Evolutionary conservation across 2,113 vertebrate genomes (phyloP), one percentile per base, ranked within the genome.

Genomic region (Trichechus manatus): DNA sequence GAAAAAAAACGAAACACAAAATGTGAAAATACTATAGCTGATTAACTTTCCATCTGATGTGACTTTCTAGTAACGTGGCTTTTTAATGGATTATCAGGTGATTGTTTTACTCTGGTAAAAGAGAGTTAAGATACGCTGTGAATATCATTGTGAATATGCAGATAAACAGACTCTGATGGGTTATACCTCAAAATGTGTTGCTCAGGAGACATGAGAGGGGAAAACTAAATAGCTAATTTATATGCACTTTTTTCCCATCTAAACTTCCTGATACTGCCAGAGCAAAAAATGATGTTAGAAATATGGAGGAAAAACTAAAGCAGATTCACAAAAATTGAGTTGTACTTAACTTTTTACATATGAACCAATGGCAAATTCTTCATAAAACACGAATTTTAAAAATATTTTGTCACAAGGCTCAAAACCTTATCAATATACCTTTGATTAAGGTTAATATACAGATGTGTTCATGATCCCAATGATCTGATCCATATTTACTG

Each of bases 31-130:
- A 95, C 6, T 85, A 53, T 17, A 94, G 94, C 20, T 97, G 97
- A 97, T 97, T 97, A 96, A 92, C 94, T 97, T 97, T 81, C 70
- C 36, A 93, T 78, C 5, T 11, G 27, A 97, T 77, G n/a, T 10
- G 92, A 72, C 82, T 95, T 97, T 90, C 5, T 79, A 97, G 70
- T 95, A 78, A 92, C 1, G 0, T 95, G 89, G 13, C 53, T 97
- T 97, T 95, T 91, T 95, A 96, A 96, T 47, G 91, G 39, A 89
- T 72, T 94, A 90, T 80, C 89, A 96, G 97, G 91, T 81, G 89
- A 95, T 29, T 96, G 75, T 77, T 96, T 93, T 42, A 75, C 19
- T 96, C 13, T 93, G 84, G 27, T 96, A 93, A 87, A 93, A 93
- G 42, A 68, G 39, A 96, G 85, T 91, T 86, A 96, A 96, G 80